phyloP scores from a whole-genome alignment of 2,113 vertebrate genomes.

The Chascanopsetta lugubris region DNA sequence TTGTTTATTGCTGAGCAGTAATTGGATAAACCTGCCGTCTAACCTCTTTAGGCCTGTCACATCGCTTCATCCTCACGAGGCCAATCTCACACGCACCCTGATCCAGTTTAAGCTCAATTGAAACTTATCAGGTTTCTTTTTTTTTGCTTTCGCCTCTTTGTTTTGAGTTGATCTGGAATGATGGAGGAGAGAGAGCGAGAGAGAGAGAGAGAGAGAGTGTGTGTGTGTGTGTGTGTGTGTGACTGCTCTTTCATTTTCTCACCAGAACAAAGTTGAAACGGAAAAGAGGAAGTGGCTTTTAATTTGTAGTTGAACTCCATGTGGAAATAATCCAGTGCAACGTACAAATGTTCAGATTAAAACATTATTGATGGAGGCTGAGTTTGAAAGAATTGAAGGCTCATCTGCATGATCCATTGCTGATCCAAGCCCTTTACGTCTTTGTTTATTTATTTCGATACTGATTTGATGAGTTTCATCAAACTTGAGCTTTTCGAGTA shows the following conservation, averaged over 20 bases:
- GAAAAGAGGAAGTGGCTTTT: constrained; percentile 5
- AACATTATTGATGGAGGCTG: background rate
- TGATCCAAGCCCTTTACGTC: no score
- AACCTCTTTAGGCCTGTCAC: constrained; percentile 79
- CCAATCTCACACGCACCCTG: constrained; percentile 66
- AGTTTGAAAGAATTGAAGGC: no score
- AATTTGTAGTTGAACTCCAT: background rate
- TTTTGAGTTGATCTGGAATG: constrained; percentile 10
- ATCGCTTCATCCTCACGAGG: constrained; percentile 72
- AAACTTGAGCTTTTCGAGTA: no score
- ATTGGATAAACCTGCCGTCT: constrained; percentile 75
- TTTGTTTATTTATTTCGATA: no score
- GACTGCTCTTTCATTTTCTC: background rate
- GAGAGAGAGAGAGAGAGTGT: constrained; percentile 1
- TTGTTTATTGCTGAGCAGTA: constrained; percentile 78
- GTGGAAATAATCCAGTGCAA: background rate
- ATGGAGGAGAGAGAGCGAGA: constrained; percentile 4
- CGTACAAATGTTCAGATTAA: background rate
- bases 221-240: no score
- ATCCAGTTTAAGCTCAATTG: constrained; percentile 74
- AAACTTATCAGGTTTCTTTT: constrained; percentile 51
- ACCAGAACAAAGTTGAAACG: background rate
- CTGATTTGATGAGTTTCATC: no score
- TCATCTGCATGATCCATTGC: no score
- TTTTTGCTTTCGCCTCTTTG: background rate